Conservation (phyloP, 2,888 invertebrate species). For the Pristionchus arcanus region DNA sequence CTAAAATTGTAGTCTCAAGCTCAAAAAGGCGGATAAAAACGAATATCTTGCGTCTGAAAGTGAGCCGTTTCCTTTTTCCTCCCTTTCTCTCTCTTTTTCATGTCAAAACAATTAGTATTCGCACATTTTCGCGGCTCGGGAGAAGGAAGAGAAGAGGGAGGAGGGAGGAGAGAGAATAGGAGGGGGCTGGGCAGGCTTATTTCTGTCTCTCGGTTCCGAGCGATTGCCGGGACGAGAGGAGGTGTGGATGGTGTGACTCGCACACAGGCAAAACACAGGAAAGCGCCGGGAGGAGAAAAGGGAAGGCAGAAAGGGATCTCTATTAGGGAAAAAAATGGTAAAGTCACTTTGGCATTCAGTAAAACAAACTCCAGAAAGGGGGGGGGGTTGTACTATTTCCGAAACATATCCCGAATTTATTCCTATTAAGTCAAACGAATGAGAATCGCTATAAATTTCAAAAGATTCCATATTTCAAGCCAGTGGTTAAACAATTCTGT, state of each 20-base stretch:
- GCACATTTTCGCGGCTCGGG: constrained; percentile 30
- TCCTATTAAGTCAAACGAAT: too few species aligned
- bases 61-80: neutral
- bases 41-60: neutral
- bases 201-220: neutral
- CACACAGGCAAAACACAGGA: neutral
- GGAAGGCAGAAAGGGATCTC: neutral
- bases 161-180: constrained; percentile 8
- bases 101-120: constrained; percentile 51
- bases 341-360: neutral
- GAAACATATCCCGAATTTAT: too few species aligned
- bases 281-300: neutral
- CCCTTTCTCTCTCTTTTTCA: constrained; percentile 53
- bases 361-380: too few species aligned
- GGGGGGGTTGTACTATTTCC: neutral
- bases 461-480: too few species aligned
- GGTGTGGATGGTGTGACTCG: constrained; percentile 4
- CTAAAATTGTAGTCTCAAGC: neutral
- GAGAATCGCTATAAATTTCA: too few species aligned
- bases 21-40: neutral
- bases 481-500: too few species aligned
- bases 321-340: neutral
- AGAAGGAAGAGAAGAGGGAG: neutral
- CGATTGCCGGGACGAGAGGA: neutral
- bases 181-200: constrained; percentile 30